Conservation (phyloP, 1,140 invertebrate genomes). For the Psix sp. region DNA sequence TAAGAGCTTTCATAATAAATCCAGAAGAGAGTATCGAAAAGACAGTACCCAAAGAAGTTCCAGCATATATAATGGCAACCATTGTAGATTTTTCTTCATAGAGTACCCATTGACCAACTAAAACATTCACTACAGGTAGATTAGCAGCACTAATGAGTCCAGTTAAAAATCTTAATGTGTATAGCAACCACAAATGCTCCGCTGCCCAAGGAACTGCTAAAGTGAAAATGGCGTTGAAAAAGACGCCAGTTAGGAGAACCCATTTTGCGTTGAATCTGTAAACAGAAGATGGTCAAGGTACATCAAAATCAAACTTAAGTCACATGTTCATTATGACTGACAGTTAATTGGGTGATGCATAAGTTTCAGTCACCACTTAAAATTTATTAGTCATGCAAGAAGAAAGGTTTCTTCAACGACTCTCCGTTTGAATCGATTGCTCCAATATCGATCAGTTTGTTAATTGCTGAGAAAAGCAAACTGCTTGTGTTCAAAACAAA, state of each 20-base stretch:
- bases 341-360: constrained; percentile 33
- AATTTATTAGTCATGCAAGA: too few species aligned
- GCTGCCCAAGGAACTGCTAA: constrained; percentile 82
- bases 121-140: constrained; percentile 71
- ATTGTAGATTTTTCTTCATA: constrained; percentile 74
- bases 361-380: too few species aligned
- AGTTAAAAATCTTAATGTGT: constrained; percentile 77
- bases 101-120: constrained; percentile 73
- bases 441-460: constrained; percentile 8
- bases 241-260: constrained; percentile 87
- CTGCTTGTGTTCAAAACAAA: constrained; percentile 2
- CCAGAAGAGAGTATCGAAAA: constrained; percentile 85
- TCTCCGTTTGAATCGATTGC: constrained; percentile 30
- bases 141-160: constrained; percentile 78
- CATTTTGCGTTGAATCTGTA: constrained; percentile 85
- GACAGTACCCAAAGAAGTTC: constrained; percentile 86
- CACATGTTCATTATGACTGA: background rate
- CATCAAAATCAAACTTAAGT: background rate
- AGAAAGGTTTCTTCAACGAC: constrained; percentile 29
- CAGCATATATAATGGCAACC: constrained; percentile 81
- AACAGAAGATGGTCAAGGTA: background rate
- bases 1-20: constrained; percentile 79
- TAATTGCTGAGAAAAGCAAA: constrained; percentile 1
- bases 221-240: constrained; percentile 85
- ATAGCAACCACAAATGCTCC: constrained; percentile 73